Evolutionary conservation across 2,888 invertebrate species (phyloP), one percentile per base, ranked within the genome.

Genomic region (Chloromyia formosa): DNA sequence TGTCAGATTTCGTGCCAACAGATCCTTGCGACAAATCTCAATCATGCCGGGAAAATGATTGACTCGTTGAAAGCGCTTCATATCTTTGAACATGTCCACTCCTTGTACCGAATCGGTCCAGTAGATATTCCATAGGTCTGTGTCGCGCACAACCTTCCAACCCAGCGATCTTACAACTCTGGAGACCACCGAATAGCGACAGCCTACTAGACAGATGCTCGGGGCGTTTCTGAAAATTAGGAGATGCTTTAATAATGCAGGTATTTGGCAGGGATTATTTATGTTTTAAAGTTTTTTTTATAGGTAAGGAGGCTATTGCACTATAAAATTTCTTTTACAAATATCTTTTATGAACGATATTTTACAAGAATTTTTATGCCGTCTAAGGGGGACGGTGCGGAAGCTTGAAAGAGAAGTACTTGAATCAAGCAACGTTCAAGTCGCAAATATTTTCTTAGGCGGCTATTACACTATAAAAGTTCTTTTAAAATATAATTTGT

Each of bases 31-130:
- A 86, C 94, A 94, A 78, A 95, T 93, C 83, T 95, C 94, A 79
- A 90, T 88, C 94, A 95, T 95, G 73, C 94, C 94, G 1, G 96
- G 96, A 83, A 96, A 97, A 85, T 97, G 96, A 84, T 97, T 97
- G 76, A 96, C 93, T 82, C 94, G 93, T 86, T 96, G 93, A 84
- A 92, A 97, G 77, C 95, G 88, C 84, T 94, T 95, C 95, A 97
- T 94, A 80, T 94, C 94, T 84, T 95, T 95, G 62, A 93, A 94
- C 72, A 93, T 86, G 81, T 96, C 95, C 1, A 95, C 89, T 10
- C 94, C 92, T 20, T 96, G 92, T 78, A 94, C 92, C 81, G 92
- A 90, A 83, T 96, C 96, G 0, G 94, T 94, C 96, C 96, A 97
- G 81, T 92, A 93, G 78, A 97, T 89, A 83, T 94, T 94, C 96